These are phyloP conservation scores for Mormoops blainvillei DNA, from an alignment of 2,113 vertebrate species.

Conservation along the genomic window DNA sequence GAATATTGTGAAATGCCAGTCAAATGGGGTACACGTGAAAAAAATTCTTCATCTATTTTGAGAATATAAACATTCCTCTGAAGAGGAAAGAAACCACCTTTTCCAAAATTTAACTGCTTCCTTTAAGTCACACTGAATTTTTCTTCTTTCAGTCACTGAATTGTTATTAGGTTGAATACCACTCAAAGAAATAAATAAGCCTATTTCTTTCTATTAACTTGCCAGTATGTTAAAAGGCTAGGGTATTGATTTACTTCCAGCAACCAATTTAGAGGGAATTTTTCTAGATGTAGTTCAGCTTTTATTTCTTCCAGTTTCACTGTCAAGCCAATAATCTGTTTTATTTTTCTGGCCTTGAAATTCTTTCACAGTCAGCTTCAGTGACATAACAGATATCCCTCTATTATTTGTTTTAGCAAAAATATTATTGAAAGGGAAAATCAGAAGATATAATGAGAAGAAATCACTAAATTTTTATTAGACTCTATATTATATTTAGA, in stretches of 20 bases:
- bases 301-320: constrained; percentile 56
- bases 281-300: constrained; percentile 62
- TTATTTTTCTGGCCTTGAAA: constrained; percentile 69
- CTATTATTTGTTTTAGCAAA: constrained; percentile 40
- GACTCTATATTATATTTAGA: not conserved
- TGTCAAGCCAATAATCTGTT: constrained; percentile 49
- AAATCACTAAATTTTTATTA: constrained; percentile 33
- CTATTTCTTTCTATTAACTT: constrained; percentile 60
- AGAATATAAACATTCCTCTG: not conserved
- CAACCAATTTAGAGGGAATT: constrained; percentile 66
- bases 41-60: not conserved
- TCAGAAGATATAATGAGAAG: constrained; percentile 13
- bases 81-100: not conserved
- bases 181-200: constrained; percentile 70
- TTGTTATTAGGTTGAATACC: constrained; percentile 52
- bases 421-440: constrained; percentile 43
- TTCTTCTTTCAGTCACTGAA: constrained; percentile 51
- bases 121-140: constrained; percentile 4
- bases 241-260: constrained; percentile 59
- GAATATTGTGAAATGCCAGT: constrained; percentile 11
- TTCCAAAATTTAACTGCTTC: constrained; percentile 12
- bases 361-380: constrained; percentile 61
- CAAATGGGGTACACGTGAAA: not conserved
- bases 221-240: constrained; percentile 53
- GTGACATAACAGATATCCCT: constrained; percentile 68